phyloP scores from a whole-genome alignment of 2,113 vertebrate genomes.

The Leuciscus idus region DNA sequence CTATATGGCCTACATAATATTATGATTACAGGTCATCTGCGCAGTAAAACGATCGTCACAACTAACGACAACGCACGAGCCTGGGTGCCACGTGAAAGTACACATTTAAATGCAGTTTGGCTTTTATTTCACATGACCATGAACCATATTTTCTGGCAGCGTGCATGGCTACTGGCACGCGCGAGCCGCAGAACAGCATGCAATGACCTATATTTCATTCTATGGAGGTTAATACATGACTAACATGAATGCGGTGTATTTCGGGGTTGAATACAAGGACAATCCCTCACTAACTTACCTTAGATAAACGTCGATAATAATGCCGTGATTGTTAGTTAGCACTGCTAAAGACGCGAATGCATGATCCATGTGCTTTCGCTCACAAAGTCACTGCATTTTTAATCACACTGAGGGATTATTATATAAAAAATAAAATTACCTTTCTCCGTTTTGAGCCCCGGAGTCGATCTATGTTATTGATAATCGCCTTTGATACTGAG shows the following conservation, averaged over 20 bases:
- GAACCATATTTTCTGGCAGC: neutral
- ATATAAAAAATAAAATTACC: constrained; percentile 35
- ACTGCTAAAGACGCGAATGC: constrained; percentile 26
- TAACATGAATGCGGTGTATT: neutral
- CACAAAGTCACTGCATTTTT: neutral
- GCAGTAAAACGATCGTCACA: neutral
- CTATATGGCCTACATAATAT: constrained; percentile 46
- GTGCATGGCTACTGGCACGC: constrained; percentile 11
- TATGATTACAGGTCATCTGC: neutral
- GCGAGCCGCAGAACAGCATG: constrained; percentile 27
- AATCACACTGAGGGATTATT: neutral
- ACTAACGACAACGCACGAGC: neutral
- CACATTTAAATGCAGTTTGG: neutral
- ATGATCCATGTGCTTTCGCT: constrained; percentile 14
- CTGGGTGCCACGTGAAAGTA: neutral
- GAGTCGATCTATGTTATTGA: neutral
- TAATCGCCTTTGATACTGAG: neutral
- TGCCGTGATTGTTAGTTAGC: constrained; percentile 20
- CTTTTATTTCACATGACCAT: constrained; percentile 1
- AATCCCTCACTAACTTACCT: constrained; percentile 11
- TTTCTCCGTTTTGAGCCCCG: neutral
- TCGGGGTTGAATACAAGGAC: neutral
- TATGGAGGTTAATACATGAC: neutral
- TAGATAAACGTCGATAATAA: neutral
- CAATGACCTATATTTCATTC: constrained; percentile 46